These are phyloP conservation scores for Nesidiocoris tenuis DNA, from an alignment of 2,888 invertebrate genomes.

Conservation along the genomic window DNA sequence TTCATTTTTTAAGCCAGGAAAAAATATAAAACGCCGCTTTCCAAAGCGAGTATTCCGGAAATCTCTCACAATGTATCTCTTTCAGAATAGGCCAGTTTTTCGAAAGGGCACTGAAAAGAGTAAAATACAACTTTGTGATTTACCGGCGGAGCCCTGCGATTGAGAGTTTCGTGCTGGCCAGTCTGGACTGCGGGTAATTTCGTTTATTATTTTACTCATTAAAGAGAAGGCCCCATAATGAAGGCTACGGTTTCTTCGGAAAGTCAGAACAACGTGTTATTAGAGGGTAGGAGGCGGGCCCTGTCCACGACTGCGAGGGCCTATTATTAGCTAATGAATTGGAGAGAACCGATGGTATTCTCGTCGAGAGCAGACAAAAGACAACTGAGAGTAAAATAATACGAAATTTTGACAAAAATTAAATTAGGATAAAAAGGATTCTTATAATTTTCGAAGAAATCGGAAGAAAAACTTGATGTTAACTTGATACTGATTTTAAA, in stretches of 20 bases:
- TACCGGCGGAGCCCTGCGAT: not conserved
- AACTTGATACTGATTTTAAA: no score
- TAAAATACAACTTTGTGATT: not conserved
- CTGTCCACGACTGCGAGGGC: not conserved
- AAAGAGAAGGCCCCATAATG: not conserved
- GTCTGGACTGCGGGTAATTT: not conserved
- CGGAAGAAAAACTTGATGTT: no score
- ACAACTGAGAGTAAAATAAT: not conserved
- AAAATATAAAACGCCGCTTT: no score
- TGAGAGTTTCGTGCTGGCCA: not conserved
- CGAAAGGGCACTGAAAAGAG: not conserved
- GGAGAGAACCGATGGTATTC: not conserved
- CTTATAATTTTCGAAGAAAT: no score
- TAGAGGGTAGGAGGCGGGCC: not conserved
- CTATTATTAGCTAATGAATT: not conserved
- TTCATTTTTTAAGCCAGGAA: no score
- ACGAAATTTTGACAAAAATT: no score
- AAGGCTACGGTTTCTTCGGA: not conserved
- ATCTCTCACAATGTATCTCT: no score
- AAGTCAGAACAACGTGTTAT: not conserved
- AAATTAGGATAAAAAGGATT: no score
- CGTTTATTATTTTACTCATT: not conserved
- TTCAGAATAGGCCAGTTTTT: not conserved
- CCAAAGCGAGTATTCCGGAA: no score
- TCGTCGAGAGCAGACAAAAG: not conserved